Conservation (phyloP, 2,797 vertebrate genomes). For the Ataeniobius toweri region DNA sequence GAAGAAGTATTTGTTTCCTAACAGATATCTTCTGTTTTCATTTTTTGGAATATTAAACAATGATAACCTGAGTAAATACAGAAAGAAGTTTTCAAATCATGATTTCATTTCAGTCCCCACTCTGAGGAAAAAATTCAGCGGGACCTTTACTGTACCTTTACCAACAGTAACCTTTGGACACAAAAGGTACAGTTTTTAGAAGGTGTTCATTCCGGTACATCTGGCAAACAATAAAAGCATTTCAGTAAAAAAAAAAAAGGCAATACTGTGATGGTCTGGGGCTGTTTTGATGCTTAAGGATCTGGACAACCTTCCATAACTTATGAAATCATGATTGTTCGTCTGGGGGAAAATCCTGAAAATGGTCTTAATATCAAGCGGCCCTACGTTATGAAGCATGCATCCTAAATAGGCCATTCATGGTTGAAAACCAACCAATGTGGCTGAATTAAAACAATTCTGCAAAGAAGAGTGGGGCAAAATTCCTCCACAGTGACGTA, state of each 20-base stretch:
- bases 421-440: background rate
- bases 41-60: background rate
- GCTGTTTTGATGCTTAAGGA: background rate
- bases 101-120: background rate
- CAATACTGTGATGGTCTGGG: background rate
- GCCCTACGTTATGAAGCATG: background rate
- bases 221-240: background rate
- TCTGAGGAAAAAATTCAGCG: background rate
- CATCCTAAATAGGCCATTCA: background rate
- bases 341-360: background rate
- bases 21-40: background rate
- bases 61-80: background rate
- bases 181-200: background rate
- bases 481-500: background rate
- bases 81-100: background rate
- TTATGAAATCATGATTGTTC: no score
- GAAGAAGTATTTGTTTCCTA: background rate
- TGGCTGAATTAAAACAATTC: background rate
- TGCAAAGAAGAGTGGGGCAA: background rate
- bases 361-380: background rate
- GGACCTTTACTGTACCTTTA: background rate
- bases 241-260: background rate
- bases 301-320: background rate
- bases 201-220: background rate
- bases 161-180: background rate